Base-by-base conservation (phyloP, 2,113 vertebrate species). In the Oryzias celebensis region DNA sequence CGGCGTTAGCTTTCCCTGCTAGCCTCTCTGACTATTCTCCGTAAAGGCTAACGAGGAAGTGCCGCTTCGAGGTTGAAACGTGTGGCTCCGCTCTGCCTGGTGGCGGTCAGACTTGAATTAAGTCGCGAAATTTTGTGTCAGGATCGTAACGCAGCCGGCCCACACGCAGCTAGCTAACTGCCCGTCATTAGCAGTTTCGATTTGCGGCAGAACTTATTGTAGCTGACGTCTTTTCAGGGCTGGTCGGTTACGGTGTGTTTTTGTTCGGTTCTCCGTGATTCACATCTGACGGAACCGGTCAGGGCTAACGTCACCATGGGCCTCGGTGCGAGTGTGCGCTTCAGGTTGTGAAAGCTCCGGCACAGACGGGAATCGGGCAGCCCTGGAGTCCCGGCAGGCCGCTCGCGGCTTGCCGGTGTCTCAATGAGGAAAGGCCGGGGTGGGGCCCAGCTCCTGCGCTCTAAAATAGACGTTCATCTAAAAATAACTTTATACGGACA, bases 401-500 rank as follows among this genome's bases (percentile, higher is more conserved):
- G 36, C 36, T 0, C 10, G 36, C 10, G 10, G 10, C 36, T 10
- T 36, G 36, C 36, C 36, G 36, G 36, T 36, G 63, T 8, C 26
- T 61, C n/a, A 36, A 2, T 41, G 70, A 18, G 36, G 36, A 36
- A 36, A 60, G 65, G 60, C 65, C 65, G n/a, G 65, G 78, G 81
- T 79, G 82, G 76, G 80, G 86, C 71, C 15, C 43, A 26, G 47
- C 62, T 69, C 73, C 64, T 58, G 59, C 58, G n/a, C 71, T 78
- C 49, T 42, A 47, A 85, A 79, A 82, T 82, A 79, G 69, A 53
- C 2, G 43, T 10, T n/a, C 63, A 47, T 20, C 80, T 80, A 87
- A 73, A 89, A 87, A 88, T 84, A 90, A 62, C 63, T 1, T 15
- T 42, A 28, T 24, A 26, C 31, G 14, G 49, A 36, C 14, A 1